A percentile compares a stretch with the other conserved stretches of the same genome.
Conservation (phyloP, 2,113 vertebrate species). For the Nipponia nippon region DNA sequence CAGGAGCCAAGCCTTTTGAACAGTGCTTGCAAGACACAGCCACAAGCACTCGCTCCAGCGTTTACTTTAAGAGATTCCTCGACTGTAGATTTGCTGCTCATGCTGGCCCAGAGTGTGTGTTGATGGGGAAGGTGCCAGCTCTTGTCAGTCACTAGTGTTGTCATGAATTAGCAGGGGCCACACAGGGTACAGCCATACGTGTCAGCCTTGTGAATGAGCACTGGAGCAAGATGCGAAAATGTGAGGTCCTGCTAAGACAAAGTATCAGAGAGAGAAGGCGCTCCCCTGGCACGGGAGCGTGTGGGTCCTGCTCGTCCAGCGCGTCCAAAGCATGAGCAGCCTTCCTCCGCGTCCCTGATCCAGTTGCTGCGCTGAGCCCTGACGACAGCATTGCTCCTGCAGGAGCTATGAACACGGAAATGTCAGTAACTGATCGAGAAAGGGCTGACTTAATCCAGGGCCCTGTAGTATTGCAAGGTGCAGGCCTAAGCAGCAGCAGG, state of each 20-base stretch:
- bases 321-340: not conserved
- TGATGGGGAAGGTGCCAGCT: conserved; percentile 53
- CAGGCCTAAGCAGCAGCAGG: not conserved
- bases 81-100: not conserved
- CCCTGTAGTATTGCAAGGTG: not conserved
- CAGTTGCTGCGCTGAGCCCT: not conserved
- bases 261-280: not conserved
- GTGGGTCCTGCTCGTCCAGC: not conserved
- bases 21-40: not conserved
- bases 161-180: conserved; percentile 45
- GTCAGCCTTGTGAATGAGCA: conserved; percentile 49
- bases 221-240: not conserved
- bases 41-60: not conserved
- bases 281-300: not conserved
- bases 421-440: not conserved
- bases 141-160: conserved; percentile 50
- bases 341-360: accelerated
- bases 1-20: not conserved
- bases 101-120: conserved; percentile 24
- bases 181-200: conserved; percentile 1
- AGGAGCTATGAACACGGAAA: not conserved
- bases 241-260: conserved; percentile 10
- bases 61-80: not conserved
- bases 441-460: not conserved
- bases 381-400: not conserved